Conservation (phyloP, 2,797 vertebrate genomes). For the Coregonus sp. region DNA sequence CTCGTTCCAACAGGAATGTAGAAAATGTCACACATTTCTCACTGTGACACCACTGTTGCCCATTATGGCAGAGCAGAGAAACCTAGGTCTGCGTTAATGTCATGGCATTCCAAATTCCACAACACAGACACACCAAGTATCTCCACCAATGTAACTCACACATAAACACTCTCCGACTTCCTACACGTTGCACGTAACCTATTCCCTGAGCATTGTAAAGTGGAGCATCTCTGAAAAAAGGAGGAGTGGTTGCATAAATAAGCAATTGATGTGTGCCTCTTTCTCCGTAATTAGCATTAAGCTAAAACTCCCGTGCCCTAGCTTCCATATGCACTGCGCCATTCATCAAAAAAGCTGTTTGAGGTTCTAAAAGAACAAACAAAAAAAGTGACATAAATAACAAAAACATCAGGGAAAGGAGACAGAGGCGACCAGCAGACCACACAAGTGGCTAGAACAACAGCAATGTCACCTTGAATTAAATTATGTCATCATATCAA, state of each 20-base stretch:
- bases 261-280: slow-evolving; percentile 34
- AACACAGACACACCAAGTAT: slow-evolving; percentile 19
- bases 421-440: slow-evolving; percentile 25
- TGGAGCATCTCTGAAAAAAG: slow-evolving; percentile 44
- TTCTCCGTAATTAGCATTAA: slow-evolving; percentile 46
- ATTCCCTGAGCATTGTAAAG: slow-evolving; percentile 53
- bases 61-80: neutral
- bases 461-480: slow-evolving; percentile 70
- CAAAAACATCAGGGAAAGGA: slow-evolving; percentile 52
- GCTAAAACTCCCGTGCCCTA: slow-evolving; percentile 53
- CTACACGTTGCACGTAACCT: slow-evolving; percentile 47
- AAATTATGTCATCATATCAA: slow-evolving; percentile 10
- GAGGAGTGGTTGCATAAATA: slow-evolving; percentile 32
- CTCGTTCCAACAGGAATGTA: neutral
- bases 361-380: slow-evolving; percentile 44
- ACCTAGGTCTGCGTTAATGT: neutral
- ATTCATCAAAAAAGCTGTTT: slow-evolving; percentile 71
- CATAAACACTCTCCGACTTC: neutral
- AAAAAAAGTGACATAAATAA: slow-evolving; percentile 64
- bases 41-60: neutral
- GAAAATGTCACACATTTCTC: slow-evolving; percentile 12
- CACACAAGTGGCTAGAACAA: slow-evolving; percentile 27
- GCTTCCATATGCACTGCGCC: slow-evolving; percentile 54
- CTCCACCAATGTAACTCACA: slow-evolving; percentile 9
- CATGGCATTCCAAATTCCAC: slow-evolving; percentile 34